Conservation (phyloP, 2,888 invertebrate genomes). For the Conistra vaccinii region DNA sequence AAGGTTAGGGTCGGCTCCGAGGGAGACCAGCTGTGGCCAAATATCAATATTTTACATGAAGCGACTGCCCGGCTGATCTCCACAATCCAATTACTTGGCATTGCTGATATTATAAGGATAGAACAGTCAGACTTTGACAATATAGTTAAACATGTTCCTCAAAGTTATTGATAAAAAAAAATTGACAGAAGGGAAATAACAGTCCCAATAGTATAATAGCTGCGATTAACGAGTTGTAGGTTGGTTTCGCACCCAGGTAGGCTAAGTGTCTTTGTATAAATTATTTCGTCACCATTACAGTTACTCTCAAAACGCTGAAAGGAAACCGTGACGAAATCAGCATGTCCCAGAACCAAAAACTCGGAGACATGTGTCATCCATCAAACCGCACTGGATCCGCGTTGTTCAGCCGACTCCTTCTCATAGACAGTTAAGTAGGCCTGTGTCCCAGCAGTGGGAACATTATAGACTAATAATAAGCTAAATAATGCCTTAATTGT, state of each 20-base stretch:
- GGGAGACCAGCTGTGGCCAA: conserved; percentile 12
- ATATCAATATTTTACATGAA: conserved; percentile 17
- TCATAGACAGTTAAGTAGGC: too few species aligned
- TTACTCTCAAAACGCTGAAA: not conserved
- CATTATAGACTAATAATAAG: not conserved
- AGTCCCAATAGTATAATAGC: too few species aligned
- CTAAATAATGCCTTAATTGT: too few species aligned
- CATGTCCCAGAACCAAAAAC: not conserved
- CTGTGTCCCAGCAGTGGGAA: not conserved
- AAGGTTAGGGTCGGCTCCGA: not conserved
- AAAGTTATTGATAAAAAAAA: not conserved
- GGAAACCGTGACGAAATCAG: not conserved
- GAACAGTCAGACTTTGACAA: not conserved
- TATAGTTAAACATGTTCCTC: not conserved
- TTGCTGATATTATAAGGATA: not conserved
- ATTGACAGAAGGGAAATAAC: not conserved
- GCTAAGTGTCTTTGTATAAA: too few species aligned
- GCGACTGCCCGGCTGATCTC: conserved; percentile 16
- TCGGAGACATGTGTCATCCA: not conserved
- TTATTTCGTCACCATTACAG: too few species aligned
- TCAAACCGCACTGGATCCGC: too few species aligned
- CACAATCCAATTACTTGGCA: conserved; percentile 22
- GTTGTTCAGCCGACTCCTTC: not conserved
- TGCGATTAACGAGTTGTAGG: too few species aligned
- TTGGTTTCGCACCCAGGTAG: too few species aligned